phyloP scores from a whole-genome alignment of 1,140 invertebrate genomes.

The Rhagoletis zephyria region DNA sequence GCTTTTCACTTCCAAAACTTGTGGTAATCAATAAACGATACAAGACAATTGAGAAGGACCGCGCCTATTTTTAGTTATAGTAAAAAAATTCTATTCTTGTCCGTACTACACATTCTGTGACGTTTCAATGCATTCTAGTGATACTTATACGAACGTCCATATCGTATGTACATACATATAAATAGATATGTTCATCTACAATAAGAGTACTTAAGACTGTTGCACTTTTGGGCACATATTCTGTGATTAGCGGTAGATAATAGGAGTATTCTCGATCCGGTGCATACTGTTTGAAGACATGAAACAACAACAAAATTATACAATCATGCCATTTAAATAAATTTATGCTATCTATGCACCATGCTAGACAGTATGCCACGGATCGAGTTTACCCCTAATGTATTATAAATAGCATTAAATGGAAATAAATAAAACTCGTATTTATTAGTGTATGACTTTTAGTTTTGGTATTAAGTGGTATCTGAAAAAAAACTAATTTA shows the following conservation, averaged over 20 bases:
- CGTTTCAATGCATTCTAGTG: not conserved
- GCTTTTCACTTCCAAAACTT: constrained; percentile 9
- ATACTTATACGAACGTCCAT: not conserved
- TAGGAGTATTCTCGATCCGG: too few relatives aligned
- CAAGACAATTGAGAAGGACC: not conserved
- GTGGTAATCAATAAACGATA: not conserved
- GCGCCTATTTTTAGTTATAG: constrained; percentile 21
- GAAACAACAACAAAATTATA: too few relatives aligned
- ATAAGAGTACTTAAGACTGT: not conserved
- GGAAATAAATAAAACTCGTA: too few relatives aligned
- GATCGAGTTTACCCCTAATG: too few relatives aligned
- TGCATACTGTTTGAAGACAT: too few relatives aligned
- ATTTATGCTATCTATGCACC: too few relatives aligned
- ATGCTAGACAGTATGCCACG: too few relatives aligned
- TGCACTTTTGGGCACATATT: not conserved
- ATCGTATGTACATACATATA: not conserved
- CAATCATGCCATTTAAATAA: too few relatives aligned
- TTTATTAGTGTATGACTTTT: too few relatives aligned
- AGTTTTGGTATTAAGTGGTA: too few relatives aligned
- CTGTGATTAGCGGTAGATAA: not conserved
- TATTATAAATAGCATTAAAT: too few relatives aligned
- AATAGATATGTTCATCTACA: not conserved
- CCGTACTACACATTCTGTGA: constrained; percentile 18
- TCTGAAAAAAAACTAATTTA: too few relatives aligned
- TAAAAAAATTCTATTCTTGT: constrained; percentile 24